Percentiles rank a stretch among this genome's conserved stretches.
These are phyloP conservation scores for Euplexia lucipara DNA, from an alignment of 2,888 invertebrate species.

Conservation along the genomic window DNA sequence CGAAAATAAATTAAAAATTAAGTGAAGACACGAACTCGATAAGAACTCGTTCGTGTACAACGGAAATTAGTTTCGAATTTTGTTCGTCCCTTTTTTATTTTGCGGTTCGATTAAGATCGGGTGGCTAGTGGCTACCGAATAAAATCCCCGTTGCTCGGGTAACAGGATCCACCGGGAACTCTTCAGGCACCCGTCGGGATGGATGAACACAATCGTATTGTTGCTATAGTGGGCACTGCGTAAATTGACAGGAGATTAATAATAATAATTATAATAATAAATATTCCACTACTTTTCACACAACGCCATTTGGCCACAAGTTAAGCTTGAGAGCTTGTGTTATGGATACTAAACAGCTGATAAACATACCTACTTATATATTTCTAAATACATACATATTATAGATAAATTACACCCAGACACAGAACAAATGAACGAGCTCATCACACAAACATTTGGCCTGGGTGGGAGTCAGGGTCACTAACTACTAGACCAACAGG, in stretches of 20 bases:
- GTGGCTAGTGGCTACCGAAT: slow-evolving; percentile 81
- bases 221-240: slow-evolving; percentile 61
- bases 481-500: too few species aligned
- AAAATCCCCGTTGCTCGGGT: slow-evolving; percentile 69
- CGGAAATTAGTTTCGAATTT: slow-evolving; percentile 73
- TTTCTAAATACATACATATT: too few species aligned
- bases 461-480: too few species aligned
- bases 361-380: too few species aligned
- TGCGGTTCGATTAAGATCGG: slow-evolving; percentile 73
- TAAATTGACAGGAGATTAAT: slow-evolving; percentile 64
- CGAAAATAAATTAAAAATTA: slow-evolving; percentile 64
- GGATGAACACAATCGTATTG: slow-evolving; percentile 68
- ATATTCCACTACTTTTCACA: too few species aligned
- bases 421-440: too few species aligned
- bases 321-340: too few species aligned
- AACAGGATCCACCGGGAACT: slow-evolving; percentile 72
- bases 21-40: slow-evolving; percentile 63
- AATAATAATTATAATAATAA: too few species aligned
- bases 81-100: slow-evolving; percentile 69
- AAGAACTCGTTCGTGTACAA: slow-evolving; percentile 69
- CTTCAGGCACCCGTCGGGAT: slow-evolving; percentile 67
- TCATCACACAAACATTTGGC: too few species aligned
- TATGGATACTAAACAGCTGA: too few species aligned
- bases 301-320: too few species aligned
- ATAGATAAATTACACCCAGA: too few species aligned